These are phyloP conservation scores for Tipula confusa DNA, from an alignment of 2,888 invertebrate species.

Conservation along the genomic window DNA sequence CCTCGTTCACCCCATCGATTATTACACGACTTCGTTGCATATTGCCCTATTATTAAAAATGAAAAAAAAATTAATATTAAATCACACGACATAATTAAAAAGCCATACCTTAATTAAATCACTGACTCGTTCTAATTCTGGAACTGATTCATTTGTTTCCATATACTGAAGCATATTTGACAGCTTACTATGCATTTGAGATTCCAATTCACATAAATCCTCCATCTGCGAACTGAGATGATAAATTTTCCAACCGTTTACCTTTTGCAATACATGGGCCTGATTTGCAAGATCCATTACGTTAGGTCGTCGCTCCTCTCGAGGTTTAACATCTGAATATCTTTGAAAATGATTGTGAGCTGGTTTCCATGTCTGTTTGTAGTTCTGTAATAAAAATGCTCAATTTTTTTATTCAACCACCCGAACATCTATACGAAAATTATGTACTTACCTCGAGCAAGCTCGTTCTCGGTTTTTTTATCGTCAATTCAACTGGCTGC, in stretches of 20 bases:
- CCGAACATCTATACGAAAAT: not conserved
- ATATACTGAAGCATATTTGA: constrained; percentile 47
- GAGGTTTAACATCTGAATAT: constrained; percentile 78
- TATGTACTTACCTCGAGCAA: constrained; percentile 43
- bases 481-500: constrained; percentile 46
- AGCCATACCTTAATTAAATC: constrained; percentile 60
- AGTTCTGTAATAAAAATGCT: constrained; percentile 55
- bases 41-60: constrained; percentile 71
- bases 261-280: constrained; percentile 77
- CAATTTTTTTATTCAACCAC: not conserved
- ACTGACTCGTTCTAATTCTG: constrained; percentile 53
- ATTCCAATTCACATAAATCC: constrained; percentile 64
- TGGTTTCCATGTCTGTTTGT: constrained; percentile 66
- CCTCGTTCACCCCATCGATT: constrained; percentile 85
- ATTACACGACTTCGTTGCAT: constrained; percentile 91
- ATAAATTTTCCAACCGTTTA: constrained; percentile 93
- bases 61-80: constrained; percentile 28
- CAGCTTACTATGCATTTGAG: constrained; percentile 48
- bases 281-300: constrained; percentile 88
- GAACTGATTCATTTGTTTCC: constrained; percentile 51
- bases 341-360: constrained; percentile 69
- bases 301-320: constrained; percentile 79
- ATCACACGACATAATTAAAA: not conserved
- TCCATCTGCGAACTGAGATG: constrained; percentile 91
- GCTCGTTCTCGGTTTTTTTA: constrained; percentile 47